Base-by-base conservation (phyloP, 2,888 invertebrate genomes). In the Thereva nobilitata region DNA sequence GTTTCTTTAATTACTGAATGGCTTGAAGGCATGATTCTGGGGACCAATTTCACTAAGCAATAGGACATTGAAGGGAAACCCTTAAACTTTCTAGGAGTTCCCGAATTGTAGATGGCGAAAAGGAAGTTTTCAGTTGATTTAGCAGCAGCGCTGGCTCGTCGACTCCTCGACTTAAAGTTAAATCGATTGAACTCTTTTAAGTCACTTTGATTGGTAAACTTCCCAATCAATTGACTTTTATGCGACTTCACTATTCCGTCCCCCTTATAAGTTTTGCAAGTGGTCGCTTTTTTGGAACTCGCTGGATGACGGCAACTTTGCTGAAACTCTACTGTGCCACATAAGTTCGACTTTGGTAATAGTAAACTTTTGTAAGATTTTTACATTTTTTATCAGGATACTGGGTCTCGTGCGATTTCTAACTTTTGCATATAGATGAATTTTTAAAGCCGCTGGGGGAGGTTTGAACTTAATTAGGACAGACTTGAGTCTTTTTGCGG, bases 1-100 rank as follows among this genome's bases (percentile, higher is more conserved):
- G 61, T 61, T 50, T 50, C 61, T 61, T 61, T 61, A 61, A 61
- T 61, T 61, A 61, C 50, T 50, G 34, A 41, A 61, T 10, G 23
- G 45, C 53, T 53, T 23, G 23, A 23, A 23, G 23, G 23, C 23
- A 23, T 23, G 23, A 23, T 23, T 23, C 23, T 23, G 23, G 23
- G 23, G 23, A 23, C 23, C 23, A 23, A 23, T 23, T 23, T 23
- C 23, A 23, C 23, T 23, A 23, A 23, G 23, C 23, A 23, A 23
- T 23, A 23, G 23, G 23, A 23, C 23, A 23, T 23, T 23, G 23
- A 23, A 23, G 23, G 23, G 23, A 23, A 23, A 23, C 23, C 23
- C 23, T 23, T 23, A 23, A 23, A 23, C 23, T 23, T 23, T 23
- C 40, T 37, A 35, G 50, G 9, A 50, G 23, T 9, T 23, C n/a